Conservation (phyloP, 2,113 vertebrate species). For the Takifugu flavidus region DNA sequence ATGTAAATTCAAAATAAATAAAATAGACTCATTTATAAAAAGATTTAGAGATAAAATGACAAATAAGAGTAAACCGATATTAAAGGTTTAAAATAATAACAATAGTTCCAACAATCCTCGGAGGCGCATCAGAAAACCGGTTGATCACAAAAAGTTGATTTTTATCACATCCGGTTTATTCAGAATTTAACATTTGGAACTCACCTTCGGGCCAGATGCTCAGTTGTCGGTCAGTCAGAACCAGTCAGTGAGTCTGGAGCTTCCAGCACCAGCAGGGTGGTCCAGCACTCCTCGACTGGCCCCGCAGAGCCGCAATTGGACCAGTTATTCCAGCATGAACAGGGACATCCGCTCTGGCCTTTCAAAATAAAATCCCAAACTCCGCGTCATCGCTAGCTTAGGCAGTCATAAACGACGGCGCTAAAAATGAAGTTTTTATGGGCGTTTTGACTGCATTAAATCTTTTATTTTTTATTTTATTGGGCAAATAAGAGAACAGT, state of each 20-base stretch:
- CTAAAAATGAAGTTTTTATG: too few relatives aligned
- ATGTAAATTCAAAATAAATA: too few relatives aligned
- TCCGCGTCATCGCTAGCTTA: not conserved
- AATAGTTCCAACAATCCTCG: too few relatives aligned
- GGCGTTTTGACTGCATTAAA: too few relatives aligned
- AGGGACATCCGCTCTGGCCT: accelerated
- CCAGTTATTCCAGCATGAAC: not conserved
- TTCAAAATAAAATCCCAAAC: conserved; percentile 48
- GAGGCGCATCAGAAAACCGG: not conserved
- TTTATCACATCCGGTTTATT: too few relatives aligned
- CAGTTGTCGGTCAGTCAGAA: conserved; percentile 1
- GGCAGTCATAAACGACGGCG: too few relatives aligned
- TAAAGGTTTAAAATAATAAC: too few relatives aligned
- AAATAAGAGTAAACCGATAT: too few relatives aligned
- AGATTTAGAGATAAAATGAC: too few relatives aligned
- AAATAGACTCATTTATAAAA: too few relatives aligned
- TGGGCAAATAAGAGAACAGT: too few relatives aligned
- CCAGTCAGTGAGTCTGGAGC: not conserved
- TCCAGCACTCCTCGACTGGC: conserved; percentile 7
- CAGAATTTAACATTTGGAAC: not conserved
- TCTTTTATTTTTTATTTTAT: too few relatives aligned
- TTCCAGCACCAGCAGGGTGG: not conserved
- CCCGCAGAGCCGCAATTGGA: not conserved
- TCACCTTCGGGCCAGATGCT: conserved; percentile 10
- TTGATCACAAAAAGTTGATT: not conserved